phyloP scores from a whole-genome alignment of 53 echinoderm and acorn worm genomes.

The Holothuria scabra region DNA sequence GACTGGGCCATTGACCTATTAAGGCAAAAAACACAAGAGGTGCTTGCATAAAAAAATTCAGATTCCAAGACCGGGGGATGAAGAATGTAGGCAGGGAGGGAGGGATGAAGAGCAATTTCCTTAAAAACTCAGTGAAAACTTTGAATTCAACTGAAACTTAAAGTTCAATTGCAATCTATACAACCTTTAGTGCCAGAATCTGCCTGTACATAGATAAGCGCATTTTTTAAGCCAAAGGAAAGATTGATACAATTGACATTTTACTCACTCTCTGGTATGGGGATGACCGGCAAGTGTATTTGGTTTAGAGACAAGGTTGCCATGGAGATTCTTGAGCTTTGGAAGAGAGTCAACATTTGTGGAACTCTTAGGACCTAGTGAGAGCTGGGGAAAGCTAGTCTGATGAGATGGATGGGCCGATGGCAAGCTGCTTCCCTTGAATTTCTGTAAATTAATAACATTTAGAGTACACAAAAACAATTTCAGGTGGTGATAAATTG shows the following conservation, averaged over 20 bases:
- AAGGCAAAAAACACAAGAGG: too few species aligned
- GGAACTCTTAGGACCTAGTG: constrained; percentile 60
- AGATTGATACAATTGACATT: not conserved
- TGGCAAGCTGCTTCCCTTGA: constrained; percentile 48
- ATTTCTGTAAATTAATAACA: constrained; percentile 39
- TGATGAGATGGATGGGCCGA: constrained; percentile 57
- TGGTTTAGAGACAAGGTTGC: constrained; percentile 72
- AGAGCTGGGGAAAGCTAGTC: constrained; percentile 78
- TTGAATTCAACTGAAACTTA: too few species aligned
- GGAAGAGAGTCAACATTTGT: constrained; percentile 89
- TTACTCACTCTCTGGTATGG: constrained; percentile 68
- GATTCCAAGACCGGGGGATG: too few species aligned
- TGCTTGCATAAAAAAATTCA: too few species aligned
- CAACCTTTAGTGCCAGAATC: too few species aligned
- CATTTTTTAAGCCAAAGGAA: not conserved
- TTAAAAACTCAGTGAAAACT: too few species aligned
- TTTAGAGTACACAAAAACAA: not conserved
- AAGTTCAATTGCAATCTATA: too few species aligned
- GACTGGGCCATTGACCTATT: too few species aligned
- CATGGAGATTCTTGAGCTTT: constrained; percentile 85
- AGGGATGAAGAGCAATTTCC: too few species aligned
- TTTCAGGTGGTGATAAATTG: too few species aligned
- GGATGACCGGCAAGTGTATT: constrained; percentile 14
- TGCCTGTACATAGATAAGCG: too few species aligned
- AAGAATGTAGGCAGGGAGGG: too few species aligned